A percentile compares a stretch with the other conserved stretches of the same genome.
Evolutionary conservation across 2,888 invertebrate genomes (phyloP).

Genomic region (Pachliopta kotzebuea): DNA sequence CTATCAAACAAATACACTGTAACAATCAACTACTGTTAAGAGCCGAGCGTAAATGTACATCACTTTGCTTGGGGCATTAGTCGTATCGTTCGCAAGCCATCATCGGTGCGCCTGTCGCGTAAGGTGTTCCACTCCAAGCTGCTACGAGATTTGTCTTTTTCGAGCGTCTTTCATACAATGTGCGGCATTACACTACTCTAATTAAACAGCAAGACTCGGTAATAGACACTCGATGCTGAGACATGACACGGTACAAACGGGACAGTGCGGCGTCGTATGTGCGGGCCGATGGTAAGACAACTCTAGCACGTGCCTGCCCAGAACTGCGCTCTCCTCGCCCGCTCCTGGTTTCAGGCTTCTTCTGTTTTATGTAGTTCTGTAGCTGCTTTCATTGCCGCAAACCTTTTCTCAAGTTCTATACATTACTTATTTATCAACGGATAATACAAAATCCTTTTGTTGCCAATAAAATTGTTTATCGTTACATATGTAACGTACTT

Average conservation of each 20-base stretch:
- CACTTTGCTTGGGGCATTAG: slow-evolving; percentile 52
- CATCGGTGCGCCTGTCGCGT: slow-evolving; percentile 68
- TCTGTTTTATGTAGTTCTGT: slow-evolving; percentile 31
- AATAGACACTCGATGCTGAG: slow-evolving; percentile 74
- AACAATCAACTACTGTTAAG: slow-evolving; percentile 65
- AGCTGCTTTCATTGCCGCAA: slow-evolving; percentile 9
- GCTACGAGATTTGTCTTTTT: slow-evolving; percentile 63
- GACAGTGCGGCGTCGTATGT: slow-evolving; percentile 41
- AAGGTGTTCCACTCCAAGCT: slow-evolving; percentile 76
- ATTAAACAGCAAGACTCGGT: slow-evolving; percentile 72
- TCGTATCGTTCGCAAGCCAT: slow-evolving; percentile 66
- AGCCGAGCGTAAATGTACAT: slow-evolving; percentile 72
- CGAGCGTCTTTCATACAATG: slow-evolving; percentile 61
- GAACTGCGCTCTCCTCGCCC: slow-evolving; percentile 39
- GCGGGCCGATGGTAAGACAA: slow-evolving; percentile 35
- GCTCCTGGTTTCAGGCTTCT: slow-evolving; percentile 27
- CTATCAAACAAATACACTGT: slow-evolving; percentile 45
- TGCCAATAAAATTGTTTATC: slow-evolving; percentile 42
- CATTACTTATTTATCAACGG: slow-evolving; percentile 2
- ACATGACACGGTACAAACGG: slow-evolving; percentile 72
- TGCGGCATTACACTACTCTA: slow-evolving; percentile 78
- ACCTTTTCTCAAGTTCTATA: slow-evolving; percentile 9
- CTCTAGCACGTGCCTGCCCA: slow-evolving; percentile 35
- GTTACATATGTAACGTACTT: slow-evolving; percentile 41
- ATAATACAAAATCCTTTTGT: slow-evolving; percentile 26